Evolutionary conservation across 2,888 invertebrate species (phyloP), one percentile per base, ranked within the genome.

Genomic region (Syrista parreyssii): DNA sequence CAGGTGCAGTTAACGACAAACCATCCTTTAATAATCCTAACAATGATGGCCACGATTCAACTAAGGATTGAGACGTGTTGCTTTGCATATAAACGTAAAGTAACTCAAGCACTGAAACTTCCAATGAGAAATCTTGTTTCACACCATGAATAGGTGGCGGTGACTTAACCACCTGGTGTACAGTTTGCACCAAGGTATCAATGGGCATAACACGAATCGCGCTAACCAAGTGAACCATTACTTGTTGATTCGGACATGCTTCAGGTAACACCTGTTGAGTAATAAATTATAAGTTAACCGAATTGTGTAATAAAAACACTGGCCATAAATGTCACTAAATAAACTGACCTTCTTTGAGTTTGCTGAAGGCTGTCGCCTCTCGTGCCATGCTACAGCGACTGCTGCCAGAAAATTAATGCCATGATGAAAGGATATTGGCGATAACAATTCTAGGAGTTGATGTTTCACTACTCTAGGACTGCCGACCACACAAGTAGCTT

Each of bases 331-430:
- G 23, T 55, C 23, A 23, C 9, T 55, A 23, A 55, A 23, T 55
- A 55, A 55, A 68, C 36, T 55, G 36, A 90, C 90, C 87, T 91
- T 93, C 89, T 92, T 93, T 72, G 91, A 91, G 85, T 85, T 92
- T 78, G 87, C 87, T 84, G 92, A 92, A 11, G 92, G 89, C 82
- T 93, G 93, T 77, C 94, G 92, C 77, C 95, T 92, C 85, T 97
- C 96, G 89, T 96, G 95, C 97, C 97, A 98, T 40, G 97, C 97
- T 11, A 97, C 95, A 1, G 97, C 96, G 79, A 97, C 94, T 3
- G 97, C 96, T 11, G 96, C 96, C 78, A 98, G 92, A 86, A 98
- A 96, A 88, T 95, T 95, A 30, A 95, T 93, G 15, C 96, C 95
- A 90, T 97, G 97, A 88, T 96, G 96, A 77, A 96, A 94, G 11